Conservation (phyloP, 2,888 invertebrate species). For the Pheosia gnoma region DNA sequence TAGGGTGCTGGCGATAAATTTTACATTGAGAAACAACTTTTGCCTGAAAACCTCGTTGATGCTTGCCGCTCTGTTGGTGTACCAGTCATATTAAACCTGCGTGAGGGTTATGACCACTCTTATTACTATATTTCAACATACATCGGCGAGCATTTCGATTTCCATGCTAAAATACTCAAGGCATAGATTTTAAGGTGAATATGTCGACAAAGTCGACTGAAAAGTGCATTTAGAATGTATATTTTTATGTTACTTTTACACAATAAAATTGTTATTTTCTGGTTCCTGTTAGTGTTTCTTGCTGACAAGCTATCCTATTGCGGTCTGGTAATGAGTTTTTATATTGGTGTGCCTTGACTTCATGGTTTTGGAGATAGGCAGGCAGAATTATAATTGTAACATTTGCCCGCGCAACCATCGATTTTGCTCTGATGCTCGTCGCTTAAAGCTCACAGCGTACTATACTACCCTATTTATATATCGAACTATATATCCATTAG, state of each 20-base stretch:
- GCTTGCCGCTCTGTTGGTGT: constrained; percentile 89
- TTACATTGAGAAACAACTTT: constrained; percentile 88
- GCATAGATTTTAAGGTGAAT: constrained; percentile 48
- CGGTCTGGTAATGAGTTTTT: too few species aligned
- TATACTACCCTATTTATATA: too few species aligned
- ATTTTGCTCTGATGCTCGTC: too few species aligned
- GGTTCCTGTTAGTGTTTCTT: background rate
- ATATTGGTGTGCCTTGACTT: too few species aligned
- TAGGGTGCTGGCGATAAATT: constrained; percentile 94
- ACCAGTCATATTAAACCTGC: constrained; percentile 87
- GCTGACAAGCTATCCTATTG: background rate
- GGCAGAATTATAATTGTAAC: too few species aligned
- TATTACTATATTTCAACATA: constrained; percentile 97
- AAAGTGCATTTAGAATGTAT: constrained; percentile 43
- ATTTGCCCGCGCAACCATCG: too few species aligned
- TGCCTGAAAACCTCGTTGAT: constrained; percentile 92
- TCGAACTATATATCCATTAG: too few species aligned
- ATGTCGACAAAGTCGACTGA: constrained; percentile 28
- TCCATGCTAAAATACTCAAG: constrained; percentile 92
- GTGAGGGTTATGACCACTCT: constrained; percentile 97
- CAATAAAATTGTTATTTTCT: constrained; percentile 42
- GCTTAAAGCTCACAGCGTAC: too few species aligned
- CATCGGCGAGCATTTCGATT: constrained; percentile 95
- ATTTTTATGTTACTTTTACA: constrained; percentile 32
- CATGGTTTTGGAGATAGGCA: too few species aligned